Evolutionary conservation across 2,797 vertebrate species (phyloP), one percentile per base, ranked within the genome.

Genomic region (Mallotus villosus): DNA sequence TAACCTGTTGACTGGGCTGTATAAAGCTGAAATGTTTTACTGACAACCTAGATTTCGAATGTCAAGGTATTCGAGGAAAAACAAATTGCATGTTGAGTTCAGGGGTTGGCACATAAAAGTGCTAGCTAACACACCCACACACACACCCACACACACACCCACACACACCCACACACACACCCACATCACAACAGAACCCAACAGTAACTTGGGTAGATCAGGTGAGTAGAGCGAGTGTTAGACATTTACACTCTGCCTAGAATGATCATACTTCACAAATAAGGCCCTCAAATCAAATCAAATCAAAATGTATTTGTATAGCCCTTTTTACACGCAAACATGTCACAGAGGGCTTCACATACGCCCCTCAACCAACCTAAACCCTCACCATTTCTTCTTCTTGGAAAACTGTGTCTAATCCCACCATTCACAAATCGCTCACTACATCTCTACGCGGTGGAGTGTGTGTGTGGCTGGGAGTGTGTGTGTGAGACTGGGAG

Each of bases 51-150:
- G 51, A 53, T 17, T 17, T 53, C 4, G 16, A 53, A 53, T 8
- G 34, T 63, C 62, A 11, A 25, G 24, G 60, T 19, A 62, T 3
- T 62, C 5, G 60, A 62, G 62, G 62, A 63, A 32, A 63, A 41
- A 63, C 2, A 8, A 63, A 9, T 11, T 34, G 62, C 32, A 21
- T 12, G 32, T 41, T 4, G 19, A 63, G 62, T 63, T 32, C 62
- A 63, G 19, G 19, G 22, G 29, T 1, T 21, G 11, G 12, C n/a
- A 22, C 17, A 46, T 12, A 21, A 4, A 24, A 62, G 60, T 5
- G 25, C 25, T 62, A 29, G 60, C 17, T 53, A n/a, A 53, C 51
- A 19, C 51, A 3, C 51, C 14, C 51, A n/a, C 51, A 19, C 17
- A 53, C 16, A 1, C 51, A 3, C 51, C 14, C 51, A n/a, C 51